Evolutionary conservation across 2,113 vertebrate genomes (phyloP).

Genomic region (Bambusicola thoracicus): DNA sequence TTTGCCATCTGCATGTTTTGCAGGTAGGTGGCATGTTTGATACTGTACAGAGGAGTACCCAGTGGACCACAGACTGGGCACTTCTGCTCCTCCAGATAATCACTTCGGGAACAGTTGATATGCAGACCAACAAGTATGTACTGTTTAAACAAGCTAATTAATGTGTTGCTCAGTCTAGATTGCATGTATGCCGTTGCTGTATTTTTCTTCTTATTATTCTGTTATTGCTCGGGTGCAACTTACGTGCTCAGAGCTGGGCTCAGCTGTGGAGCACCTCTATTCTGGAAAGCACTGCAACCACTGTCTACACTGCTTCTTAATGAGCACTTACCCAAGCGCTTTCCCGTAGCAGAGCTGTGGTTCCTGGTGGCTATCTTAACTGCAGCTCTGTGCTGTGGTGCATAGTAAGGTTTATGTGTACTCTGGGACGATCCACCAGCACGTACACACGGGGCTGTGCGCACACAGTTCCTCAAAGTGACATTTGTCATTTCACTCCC

Average conservation of each 20-base stretch:
- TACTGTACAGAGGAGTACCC: constrained; percentile 77
- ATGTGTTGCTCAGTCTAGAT: background rate
- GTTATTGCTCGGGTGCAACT: background rate
- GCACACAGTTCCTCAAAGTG: background rate
- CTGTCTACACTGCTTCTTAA: background rate
- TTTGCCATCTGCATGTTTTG: background rate
- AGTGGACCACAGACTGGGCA: constrained; percentile 80
- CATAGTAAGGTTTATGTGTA: background rate
- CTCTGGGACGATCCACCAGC: background rate
- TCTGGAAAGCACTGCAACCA: background rate
- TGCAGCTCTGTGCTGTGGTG: background rate
- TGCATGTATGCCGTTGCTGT: background rate
- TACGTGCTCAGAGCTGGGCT: background rate
- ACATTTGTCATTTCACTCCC: background rate
- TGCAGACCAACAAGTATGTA: constrained; percentile 74
- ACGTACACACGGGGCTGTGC: accelerated
- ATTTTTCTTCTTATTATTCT: background rate
- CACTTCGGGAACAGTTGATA: constrained; percentile 77
- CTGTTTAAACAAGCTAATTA: too few species aligned
- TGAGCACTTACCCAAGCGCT: accelerated
- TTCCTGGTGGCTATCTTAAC: background rate
- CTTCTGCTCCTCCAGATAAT: constrained; percentile 80
- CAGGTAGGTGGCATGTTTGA: constrained; percentile 81
- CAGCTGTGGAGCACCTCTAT: background rate
- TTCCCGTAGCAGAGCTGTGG: accelerated